Conservation (phyloP, 1,140 invertebrate genomes). For the Polyergus mexicanus region DNA sequence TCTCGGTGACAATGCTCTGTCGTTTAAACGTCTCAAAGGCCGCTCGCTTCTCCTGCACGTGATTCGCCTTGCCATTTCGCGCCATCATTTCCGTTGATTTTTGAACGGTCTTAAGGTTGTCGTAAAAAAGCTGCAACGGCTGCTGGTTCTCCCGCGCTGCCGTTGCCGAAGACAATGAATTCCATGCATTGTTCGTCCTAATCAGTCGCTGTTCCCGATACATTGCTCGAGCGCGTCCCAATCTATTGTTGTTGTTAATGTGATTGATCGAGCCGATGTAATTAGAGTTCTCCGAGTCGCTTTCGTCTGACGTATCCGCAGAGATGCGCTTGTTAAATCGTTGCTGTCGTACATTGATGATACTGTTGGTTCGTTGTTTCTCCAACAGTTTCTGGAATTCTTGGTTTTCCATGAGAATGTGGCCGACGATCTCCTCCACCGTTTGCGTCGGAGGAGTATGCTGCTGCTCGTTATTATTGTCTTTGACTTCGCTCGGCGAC, state of each 20-base stretch:
- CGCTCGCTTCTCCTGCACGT: conserved; percentile 78
- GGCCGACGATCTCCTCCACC: conserved; percentile 93
- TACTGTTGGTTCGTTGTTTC: conserved; percentile 88
- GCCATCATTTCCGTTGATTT: conserved; percentile 28
- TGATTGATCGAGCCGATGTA: conserved; percentile 83
- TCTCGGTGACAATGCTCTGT: conserved; percentile 82
- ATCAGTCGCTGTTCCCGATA: conserved; percentile 77
- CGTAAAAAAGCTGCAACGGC: conserved; percentile 78
- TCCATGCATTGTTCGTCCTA: conserved; percentile 81
- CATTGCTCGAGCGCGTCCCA: conserved; percentile 39
- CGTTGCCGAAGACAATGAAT: conserved; percentile 71
- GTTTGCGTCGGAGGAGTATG: conserved; percentile 85
- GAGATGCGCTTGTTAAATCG: conserved; percentile 83
- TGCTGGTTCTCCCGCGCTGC: conserved; percentile 71
- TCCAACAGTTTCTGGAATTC: conserved; percentile 93
- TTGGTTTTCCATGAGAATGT: conserved; percentile 93
- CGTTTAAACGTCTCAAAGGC: conserved; percentile 81
- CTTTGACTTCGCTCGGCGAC: conserved; percentile 74
- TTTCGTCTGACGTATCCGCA: conserved; percentile 83
- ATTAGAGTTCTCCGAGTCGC: conserved; percentile 83
- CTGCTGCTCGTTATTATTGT: conserved; percentile 70
- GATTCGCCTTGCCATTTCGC: conserved; percentile 62
- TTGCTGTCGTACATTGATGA: conserved; percentile 86
- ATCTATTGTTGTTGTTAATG: conserved; percentile 84
- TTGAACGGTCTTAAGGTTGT: conserved; percentile 77